Evolutionary conservation across 1,140 invertebrate genomes (phyloP), one percentile per base, ranked within the genome.

Genomic region (Contarinia nasturtii): DNA sequence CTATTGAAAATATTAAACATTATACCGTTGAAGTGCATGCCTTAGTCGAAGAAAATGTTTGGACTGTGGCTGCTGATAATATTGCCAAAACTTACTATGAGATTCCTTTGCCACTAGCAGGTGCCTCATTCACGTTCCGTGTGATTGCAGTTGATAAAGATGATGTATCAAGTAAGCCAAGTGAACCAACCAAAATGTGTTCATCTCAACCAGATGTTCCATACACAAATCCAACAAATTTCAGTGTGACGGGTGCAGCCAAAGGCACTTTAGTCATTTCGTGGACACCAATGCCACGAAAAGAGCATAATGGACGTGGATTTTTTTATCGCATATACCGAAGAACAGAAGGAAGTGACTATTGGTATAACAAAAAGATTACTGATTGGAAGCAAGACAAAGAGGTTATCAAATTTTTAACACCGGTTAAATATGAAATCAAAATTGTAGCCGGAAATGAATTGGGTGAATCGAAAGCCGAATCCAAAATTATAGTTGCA

Each of bases 211-310:
- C 86, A 2, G 85, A 86, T 62, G 80, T 91, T 48, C 95, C 95
- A 0, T 78, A 76, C 54, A 90, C 87, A 66, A 97, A 98, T 70
- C 95, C 95, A 1, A 82, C 87, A 48, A 92, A 95, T 61, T 91
- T 98, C 0, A 73, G 81, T 53, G 92, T 91, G 2, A 78, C 83
- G 58, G 93, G 93, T 49, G 82, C 81, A 4, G 74, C 77, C 41
- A 87, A 88, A 1, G 79, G 79, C 52, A 95, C 96, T 67, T 71
- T 99, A 42, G 79, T 95, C 19, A 94, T 99, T 55, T 76, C 77
- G 4, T 99, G 94, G 93, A 92, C 88, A 34, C 77, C 81, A 47
- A 95, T 98, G 91, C 82, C 90, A 0, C 79, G 89, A 65, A 89
- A 96, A 55, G 89, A 97, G 53, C 94, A 98, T 63, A 94, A 97